These are phyloP conservation scores for Willisornis vidua DNA, from an alignment of 2,113 vertebrate genomes.

Conservation along the genomic window DNA sequence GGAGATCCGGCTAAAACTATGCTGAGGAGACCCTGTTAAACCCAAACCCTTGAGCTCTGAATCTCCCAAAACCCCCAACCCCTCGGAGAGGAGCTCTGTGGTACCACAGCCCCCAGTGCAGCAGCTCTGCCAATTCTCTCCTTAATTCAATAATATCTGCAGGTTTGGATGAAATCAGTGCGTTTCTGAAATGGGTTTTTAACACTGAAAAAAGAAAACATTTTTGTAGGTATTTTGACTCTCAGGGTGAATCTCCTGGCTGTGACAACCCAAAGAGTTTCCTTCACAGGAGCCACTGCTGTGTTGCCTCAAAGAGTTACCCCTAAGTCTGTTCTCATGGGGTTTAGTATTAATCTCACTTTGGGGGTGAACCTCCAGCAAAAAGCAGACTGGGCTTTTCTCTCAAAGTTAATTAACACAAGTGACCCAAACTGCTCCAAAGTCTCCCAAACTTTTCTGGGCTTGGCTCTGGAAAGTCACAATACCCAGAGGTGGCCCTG, in stretches of 20 bases:
- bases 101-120: neutral
- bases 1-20: neutral
- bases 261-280: neutral
- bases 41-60: neutral
- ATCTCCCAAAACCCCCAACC: neutral
- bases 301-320: neutral
- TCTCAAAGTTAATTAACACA: neutral
- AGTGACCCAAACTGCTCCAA: neutral
- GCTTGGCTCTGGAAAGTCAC: neutral
- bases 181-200: neutral
- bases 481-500: neutral
- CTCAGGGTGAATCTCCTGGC: neutral
- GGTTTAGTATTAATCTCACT: neutral
- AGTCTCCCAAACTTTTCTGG: neutral
- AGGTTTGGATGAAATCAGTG: neutral
- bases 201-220: neutral
- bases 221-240: neutral
- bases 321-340: neutral
- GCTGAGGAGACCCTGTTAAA: neutral
- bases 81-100: neutral
- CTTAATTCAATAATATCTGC: neutral
- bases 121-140: neutral
- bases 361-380: neutral
- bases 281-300: neutral
- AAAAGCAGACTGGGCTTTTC: neutral